Evolutionary conservation across 2,797 vertebrate genomes (phyloP).

Genomic region (Harpagifer antarcticus): DNA sequence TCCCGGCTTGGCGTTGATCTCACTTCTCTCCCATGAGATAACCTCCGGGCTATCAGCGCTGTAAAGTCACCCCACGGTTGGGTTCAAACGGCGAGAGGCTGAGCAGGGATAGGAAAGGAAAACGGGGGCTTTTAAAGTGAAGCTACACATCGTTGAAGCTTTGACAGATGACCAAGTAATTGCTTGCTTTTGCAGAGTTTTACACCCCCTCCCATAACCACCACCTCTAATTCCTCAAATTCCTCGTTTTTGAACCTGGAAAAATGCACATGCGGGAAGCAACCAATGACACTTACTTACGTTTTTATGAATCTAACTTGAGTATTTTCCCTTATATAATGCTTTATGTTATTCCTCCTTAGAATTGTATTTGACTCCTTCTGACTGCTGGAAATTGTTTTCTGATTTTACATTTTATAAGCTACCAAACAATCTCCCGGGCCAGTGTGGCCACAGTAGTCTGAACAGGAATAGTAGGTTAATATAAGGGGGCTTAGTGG

Average conservation of each 20-base stretch:
- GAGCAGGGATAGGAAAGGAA: constrained; percentile 11
- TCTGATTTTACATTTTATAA: constrained; percentile 6
- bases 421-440: background rate
- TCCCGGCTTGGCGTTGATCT: constrained; percentile 63
- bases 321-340: constrained; percentile 20
- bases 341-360: background rate
- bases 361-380: background rate
- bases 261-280: constrained; percentile 26
- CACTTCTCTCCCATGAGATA: constrained; percentile 58
- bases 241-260: constrained; percentile 43
- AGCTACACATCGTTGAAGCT: constrained; percentile 27
- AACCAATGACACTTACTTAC: background rate
- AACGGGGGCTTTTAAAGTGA: constrained; percentile 27
- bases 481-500: no score
- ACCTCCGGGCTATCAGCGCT: constrained; percentile 45
- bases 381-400: constrained; percentile 7
- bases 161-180: constrained; percentile 46
- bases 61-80: constrained; percentile 41
- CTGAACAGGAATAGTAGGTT: no score
- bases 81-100: constrained; percentile 23
- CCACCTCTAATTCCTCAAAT: constrained; percentile 40
- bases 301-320: background rate
- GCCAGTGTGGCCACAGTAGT: background rate
- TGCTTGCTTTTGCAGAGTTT: constrained; percentile 12
- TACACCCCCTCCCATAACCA: background rate